phyloP scores from a whole-genome alignment of 2,113 vertebrate species.

The Indri indri region DNA sequence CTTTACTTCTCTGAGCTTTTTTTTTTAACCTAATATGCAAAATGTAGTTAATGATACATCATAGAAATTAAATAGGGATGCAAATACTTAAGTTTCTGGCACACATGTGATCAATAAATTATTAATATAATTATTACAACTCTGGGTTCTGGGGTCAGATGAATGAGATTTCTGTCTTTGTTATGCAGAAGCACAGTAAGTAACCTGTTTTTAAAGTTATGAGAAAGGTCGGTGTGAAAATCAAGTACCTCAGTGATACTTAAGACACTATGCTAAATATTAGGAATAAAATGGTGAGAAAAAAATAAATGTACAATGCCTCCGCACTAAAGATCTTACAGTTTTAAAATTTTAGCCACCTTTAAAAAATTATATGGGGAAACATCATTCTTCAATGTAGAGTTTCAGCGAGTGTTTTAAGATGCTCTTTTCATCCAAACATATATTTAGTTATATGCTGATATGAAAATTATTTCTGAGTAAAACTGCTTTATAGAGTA shows the following conservation, averaged over 20 bases:
- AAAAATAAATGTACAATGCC: background rate
- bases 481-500: background rate
- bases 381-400: background rate
- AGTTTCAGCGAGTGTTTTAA: background rate
- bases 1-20: background rate
- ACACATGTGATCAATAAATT: background rate
- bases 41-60: background rate
- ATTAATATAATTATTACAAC: background rate
- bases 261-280: background rate
- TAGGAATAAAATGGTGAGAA: background rate
- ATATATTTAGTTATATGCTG: background rate
- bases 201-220: background rate
- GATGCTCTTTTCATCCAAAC: background rate
- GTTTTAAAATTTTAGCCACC: background rate
- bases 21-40: background rate
- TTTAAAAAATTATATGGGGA: background rate
- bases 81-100: background rate
- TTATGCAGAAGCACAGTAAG: background rate
- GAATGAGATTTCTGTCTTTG: background rate
- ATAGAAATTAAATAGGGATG: background rate
- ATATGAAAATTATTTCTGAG: background rate
- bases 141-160: background rate
- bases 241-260: accelerated
- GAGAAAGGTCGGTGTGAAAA: background rate
- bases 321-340: background rate